phyloP scores from a whole-genome alignment of 2,888 invertebrate genomes.

The Ellobium chinense region DNA sequence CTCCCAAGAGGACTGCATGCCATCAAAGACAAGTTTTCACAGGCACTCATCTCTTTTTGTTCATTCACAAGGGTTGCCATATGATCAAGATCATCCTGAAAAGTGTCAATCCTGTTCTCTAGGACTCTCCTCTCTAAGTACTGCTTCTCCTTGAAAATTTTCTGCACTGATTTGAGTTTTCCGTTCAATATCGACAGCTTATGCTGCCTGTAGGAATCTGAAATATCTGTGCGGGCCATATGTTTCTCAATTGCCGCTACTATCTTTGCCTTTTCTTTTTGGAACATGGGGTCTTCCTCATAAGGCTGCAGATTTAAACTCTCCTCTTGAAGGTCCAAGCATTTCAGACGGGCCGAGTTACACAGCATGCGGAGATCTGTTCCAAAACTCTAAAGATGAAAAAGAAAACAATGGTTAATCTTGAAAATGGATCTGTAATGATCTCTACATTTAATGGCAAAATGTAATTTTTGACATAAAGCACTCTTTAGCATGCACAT shows the following conservation, averaged over 20 bases:
- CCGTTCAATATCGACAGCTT: not conserved
- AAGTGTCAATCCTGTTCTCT: constrained; percentile 14
- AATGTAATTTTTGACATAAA: no score
- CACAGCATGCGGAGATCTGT: not conserved
- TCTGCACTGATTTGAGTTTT: constrained; percentile 9
- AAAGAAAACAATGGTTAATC: not conserved
- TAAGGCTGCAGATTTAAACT: not conserved
- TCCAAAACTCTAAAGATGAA: constrained; percentile 21
- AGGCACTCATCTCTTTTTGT: not conserved
- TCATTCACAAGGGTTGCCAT: not conserved
- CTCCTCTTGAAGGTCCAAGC: constrained; percentile 11
- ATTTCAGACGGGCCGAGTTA: not conserved
- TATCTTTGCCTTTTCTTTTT: not conserved
- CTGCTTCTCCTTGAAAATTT: not conserved
- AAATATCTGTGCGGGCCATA: not conserved
- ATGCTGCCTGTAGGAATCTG: not conserved
- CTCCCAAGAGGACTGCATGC: not conserved
- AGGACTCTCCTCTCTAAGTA: not conserved
- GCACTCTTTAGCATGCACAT: no score
- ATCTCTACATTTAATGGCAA: no score
- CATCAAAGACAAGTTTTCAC: constrained; percentile 13
- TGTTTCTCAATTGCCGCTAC: not conserved
- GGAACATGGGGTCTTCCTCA: constrained; percentile 23
- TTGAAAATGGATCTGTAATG: no score
- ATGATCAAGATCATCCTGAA: constrained; percentile 4